phyloP scores from a whole-genome alignment of 2,797 vertebrate species.

The Onychomys torridus region DNA sequence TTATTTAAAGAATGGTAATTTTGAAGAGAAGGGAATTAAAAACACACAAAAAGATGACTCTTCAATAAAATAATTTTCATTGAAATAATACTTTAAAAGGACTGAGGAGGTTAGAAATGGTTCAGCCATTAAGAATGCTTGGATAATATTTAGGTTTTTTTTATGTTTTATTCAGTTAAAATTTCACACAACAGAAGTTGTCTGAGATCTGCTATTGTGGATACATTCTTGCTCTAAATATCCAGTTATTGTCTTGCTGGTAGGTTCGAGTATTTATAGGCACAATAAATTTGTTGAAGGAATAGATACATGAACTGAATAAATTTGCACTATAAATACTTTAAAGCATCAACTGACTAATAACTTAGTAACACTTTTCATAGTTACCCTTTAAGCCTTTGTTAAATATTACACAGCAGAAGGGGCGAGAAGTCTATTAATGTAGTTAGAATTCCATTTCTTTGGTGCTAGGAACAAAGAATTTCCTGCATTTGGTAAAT shows the following conservation, averaged over 20 bases:
- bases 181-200: background rate
- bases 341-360: background rate
- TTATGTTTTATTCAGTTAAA: background rate
- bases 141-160: background rate
- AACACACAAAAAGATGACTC: rapidly evolving
- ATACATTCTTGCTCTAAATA: background rate
- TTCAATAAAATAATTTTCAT: background rate
- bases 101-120: background rate
- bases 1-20: background rate
- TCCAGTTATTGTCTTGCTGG: background rate
- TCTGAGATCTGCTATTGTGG: background rate
- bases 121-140: background rate
- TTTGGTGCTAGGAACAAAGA: background rate
- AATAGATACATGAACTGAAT: background rate
- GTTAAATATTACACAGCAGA: background rate
- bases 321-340: background rate
- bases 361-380: background rate
- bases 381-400: background rate
- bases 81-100: background rate
- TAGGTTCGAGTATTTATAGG: background rate
- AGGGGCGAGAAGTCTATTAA: background rate
- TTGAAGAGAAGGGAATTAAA: background rate
- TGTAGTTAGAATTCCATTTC: background rate
- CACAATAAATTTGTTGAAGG: background rate
- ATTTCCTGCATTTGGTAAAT: too few relatives aligned